phyloP scores from a whole-genome alignment of 2,888 invertebrate species.

The Cerastis rubricosa region DNA sequence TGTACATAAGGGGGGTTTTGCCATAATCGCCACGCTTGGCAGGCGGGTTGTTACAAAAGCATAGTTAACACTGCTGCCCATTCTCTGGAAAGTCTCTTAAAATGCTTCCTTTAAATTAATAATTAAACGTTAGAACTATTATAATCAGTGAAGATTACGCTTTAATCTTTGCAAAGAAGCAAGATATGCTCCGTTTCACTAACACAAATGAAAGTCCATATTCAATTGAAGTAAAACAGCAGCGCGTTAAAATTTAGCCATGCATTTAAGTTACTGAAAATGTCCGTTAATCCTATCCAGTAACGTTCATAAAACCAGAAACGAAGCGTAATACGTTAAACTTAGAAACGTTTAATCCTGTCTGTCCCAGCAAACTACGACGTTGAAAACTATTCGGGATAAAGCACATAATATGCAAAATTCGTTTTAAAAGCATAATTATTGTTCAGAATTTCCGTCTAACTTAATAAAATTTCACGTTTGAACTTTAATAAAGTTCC shows the following conservation, averaged over 20 bases:
- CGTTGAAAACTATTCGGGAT: constrained; percentile 15
- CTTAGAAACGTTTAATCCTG: constrained; percentile 6
- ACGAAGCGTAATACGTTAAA: neutral
- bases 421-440: constrained; percentile 27
- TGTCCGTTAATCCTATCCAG: neutral
- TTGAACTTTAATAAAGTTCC: constrained; percentile 41
- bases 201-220: neutral
- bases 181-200: neutral
- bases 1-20: too few species aligned
- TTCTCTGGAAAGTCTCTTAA: too few species aligned
- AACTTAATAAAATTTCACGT: constrained; percentile 52
- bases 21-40: too few species aligned
- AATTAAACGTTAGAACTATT: neutral
- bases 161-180: neutral
- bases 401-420: constrained; percentile 3
- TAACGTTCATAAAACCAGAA: neutral
- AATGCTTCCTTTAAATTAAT: neutral
- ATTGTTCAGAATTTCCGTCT: constrained; percentile 22
- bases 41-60: too few species aligned
- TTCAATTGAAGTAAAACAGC: neutral
- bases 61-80: too few species aligned
- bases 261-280: neutral
- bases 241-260: neutral
- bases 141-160: neutral
- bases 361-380: neutral